Evolutionary conservation across 2,113 vertebrate species (phyloP).

Genomic region (Rutilus rutilus): DNA sequence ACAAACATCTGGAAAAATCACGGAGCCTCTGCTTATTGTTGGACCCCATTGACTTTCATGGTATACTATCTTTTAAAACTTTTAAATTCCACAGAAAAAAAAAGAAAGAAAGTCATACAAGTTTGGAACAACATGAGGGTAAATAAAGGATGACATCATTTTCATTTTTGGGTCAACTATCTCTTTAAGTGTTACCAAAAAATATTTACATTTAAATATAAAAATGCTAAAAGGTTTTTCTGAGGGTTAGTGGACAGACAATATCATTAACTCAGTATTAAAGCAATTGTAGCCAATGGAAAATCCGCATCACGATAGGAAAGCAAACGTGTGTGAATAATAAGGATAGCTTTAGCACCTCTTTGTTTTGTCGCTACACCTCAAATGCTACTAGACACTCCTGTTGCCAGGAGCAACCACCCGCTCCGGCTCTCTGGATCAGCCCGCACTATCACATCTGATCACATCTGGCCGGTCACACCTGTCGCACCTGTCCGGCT

Average conservation of each 20-base stretch:
- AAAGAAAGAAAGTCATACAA: not conserved
- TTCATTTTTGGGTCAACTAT: not conserved
- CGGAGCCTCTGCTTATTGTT: too few relatives aligned
- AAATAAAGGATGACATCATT: not conserved
- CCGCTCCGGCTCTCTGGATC: not conserved
- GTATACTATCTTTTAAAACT: too few relatives aligned
- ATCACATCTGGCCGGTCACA: slow-evolving; percentile 40
- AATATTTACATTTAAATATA: not conserved
- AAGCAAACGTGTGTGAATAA: slow-evolving; percentile 13
- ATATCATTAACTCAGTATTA: not conserved
- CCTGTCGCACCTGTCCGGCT: slow-evolving; percentile 40
- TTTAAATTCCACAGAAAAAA: not conserved
- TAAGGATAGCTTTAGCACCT: slow-evolving; percentile 1
- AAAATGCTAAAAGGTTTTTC: not conserved
- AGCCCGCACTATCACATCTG: slow-evolving; percentile 31
- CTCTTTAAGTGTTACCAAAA: not conserved
- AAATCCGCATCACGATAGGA: not conserved
- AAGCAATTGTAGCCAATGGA: not conserved
- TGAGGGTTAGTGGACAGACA: not conserved
- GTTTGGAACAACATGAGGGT: not conserved
- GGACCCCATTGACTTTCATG: not conserved
- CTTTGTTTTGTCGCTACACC: slow-evolving; percentile 10
- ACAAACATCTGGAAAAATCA: not conserved
- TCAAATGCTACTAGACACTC: slow-evolving; percentile 13
- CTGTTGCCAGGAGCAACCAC: slow-evolving; percentile 12